phyloP scores from a whole-genome alignment of 2,888 invertebrate species.

The Chymomyza procnemis region DNA sequence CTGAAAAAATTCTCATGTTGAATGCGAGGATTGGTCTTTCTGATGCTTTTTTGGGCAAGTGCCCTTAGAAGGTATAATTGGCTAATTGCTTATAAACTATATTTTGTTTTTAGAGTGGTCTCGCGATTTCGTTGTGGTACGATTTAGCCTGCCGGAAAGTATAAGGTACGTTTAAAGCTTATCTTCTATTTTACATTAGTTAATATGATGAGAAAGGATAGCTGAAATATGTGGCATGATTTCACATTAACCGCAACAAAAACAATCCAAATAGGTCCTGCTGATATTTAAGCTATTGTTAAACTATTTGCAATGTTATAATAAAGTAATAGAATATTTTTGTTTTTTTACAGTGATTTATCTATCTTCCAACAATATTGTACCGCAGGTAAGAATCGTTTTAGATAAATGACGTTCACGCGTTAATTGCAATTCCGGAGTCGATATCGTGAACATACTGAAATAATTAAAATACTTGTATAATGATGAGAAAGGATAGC shows the following conservation, averaged over 20 bases:
- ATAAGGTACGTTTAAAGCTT: slow-evolving; percentile 10
- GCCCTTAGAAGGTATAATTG: no score
- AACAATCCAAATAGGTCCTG: slow-evolving; percentile 58
- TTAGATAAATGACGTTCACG: no score
- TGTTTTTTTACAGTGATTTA: not conserved
- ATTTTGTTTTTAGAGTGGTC: not conserved
- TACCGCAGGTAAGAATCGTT: not conserved
- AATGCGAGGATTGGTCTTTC: slow-evolving; percentile 76
- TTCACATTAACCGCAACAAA: slow-evolving; percentile 57
- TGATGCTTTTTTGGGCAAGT: slow-evolving; percentile 40
- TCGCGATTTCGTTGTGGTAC: not conserved
- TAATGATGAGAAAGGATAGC: slow-evolving; percentile 39
- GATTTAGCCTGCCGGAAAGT: not conserved
- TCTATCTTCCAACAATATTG: not conserved
- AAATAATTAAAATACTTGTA: not conserved
- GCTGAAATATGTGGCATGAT: slow-evolving; percentile 56
- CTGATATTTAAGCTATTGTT: slow-evolving; percentile 27
- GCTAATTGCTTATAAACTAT: no score
- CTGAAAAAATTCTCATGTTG: slow-evolving; percentile 73
- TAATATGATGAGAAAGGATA: slow-evolving; percentile 57
- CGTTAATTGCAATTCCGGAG: no score
- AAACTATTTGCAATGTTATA: not conserved
- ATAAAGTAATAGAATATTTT: not conserved
- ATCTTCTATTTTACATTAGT: not conserved
- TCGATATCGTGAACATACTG: no score